Base-by-base conservation (phyloP, 2,888 invertebrate species). In the Ichneumoninae sp. region DNA sequence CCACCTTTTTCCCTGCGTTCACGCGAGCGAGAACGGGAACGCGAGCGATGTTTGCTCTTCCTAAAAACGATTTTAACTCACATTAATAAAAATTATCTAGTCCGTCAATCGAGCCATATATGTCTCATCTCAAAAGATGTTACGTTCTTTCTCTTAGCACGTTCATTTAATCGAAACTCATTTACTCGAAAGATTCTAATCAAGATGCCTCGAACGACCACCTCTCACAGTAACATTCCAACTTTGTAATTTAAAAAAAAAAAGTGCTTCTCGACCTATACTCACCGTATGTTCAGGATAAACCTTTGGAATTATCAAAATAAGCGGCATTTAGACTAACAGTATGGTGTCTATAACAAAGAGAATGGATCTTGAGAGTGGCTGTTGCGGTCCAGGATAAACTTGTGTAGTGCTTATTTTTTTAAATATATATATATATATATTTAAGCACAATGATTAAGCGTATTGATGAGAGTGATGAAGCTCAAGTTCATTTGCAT, bases 11-110 rank as follows among this genome's bases (percentile, higher is more conserved):
- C 85, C n/a, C 80, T 79, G 36, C 85, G 85, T 79, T 96, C 96
- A 87, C 94, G 95, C 79, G 95, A 95, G 73, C 95, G 95, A 74
- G 94, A 83, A 65, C 85, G 85, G 16, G 91, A 92, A 26, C 91
- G 91, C 33, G 93, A 93, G n/a, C 94, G 92, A 88, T 94, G 94
- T 85, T 94, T 94, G 90, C 92, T 94, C 89, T 94, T 94, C 86
- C 94, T 94, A 90, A 81, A 92, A 92, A 89, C 75, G 40, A 76
- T 81, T 76, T 69, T 82, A 83, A 83, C 47, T 33, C 6, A 19
- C 8, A 60, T 19, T 16, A 68, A 40, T 40, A 63, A 66, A 36
- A 47, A 40, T 66, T 50, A 47, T 50, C 33, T 57, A 1, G 50
- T 66, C 30, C 26, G 6, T 60, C 47, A 60, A 30, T 33, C 68